Base-by-base conservation (phyloP, 2,797 vertebrate genomes). In the Crenichthys baileyi region DNA sequence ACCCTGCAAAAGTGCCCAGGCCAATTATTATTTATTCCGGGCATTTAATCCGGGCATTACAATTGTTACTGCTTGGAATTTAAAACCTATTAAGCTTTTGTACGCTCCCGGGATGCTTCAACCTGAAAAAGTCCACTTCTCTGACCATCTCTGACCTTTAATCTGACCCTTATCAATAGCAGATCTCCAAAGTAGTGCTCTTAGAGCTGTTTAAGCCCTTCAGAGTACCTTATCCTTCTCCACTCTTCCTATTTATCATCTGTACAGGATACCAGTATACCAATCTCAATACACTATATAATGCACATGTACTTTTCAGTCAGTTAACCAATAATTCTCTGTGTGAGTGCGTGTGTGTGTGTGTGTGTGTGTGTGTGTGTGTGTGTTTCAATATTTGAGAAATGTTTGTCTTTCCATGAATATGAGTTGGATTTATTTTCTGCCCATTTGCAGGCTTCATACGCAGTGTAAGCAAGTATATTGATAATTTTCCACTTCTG, bases 291-390 rank as follows among this genome's bases (percentile, higher is more conserved):
- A 36, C 71, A 74, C 50, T 61, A 67, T 50, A 74, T 53, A 48
- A 75, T 48, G 79, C 68, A 80, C 16, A 53, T 67, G 71, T 39
- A 46, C 56, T 39, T 48, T 79, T 51, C 70, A 22, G 2, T 82
- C 80, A 81, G 70, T 89, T 80, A 73, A 74, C 70, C 53, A 75
- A 41, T 20, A 73, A n/a, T 72, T 78, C 70, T 73, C n/a, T 78
- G 31, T 36, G 31, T 36, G 31, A 3, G 31, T 36, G 31, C 4
- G 31, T 36, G 31, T 31, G 31, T 31, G 31, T 31, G 31, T 31
- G 31, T 31, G 31, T 31, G 31, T 31, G 31, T 31, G 31, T 31
- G 31, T 31, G 31, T 31, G 31, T 31, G 31, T 31, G 31, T 31
- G 31, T 31, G 31, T 31, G 1, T 78, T 76, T 55, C 31, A 61